A percentile compares a stretch with the other conserved stretches of the same genome.
Evolutionary conservation across 2,113 vertebrate genomes (phyloP).

Genomic region (Dicrurus megarhynchus): DNA sequence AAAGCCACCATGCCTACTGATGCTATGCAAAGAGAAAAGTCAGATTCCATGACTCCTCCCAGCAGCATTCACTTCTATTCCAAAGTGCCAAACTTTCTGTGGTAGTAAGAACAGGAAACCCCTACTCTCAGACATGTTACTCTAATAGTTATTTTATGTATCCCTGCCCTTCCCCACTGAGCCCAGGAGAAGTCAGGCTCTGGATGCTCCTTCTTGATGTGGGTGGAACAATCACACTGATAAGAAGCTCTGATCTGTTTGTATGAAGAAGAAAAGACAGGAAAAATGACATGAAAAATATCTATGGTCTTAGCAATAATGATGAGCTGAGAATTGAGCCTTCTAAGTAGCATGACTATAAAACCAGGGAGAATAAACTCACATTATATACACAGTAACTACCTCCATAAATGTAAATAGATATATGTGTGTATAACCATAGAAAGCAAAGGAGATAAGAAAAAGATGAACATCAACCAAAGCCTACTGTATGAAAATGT

Average conservation of each 20-base stretch:
- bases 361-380: background rate
- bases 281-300: background rate
- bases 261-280: background rate
- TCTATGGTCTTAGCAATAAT: background rate
- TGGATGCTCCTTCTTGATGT: background rate
- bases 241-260: background rate
- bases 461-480: background rate
- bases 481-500: background rate
- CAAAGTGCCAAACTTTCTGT: background rate
- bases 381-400: background rate
- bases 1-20: background rate
- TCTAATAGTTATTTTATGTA: background rate
- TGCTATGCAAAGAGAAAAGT: background rate
- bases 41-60: background rate
- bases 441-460: background rate
- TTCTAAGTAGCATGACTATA: background rate
- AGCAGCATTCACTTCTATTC: background rate
- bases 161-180: background rate
- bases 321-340: background rate
- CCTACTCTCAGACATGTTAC: background rate
- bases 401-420: background rate
- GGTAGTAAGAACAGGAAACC: background rate
- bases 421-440: background rate
- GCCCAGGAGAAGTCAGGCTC: background rate
- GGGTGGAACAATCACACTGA: background rate